Percentiles rank a stretch among this genome's conserved stretches.
These are phyloP conservation scores for Ceyx erithaca DNA, from an alignment of 2,797 vertebrate genomes.

Conservation along the genomic window DNA sequence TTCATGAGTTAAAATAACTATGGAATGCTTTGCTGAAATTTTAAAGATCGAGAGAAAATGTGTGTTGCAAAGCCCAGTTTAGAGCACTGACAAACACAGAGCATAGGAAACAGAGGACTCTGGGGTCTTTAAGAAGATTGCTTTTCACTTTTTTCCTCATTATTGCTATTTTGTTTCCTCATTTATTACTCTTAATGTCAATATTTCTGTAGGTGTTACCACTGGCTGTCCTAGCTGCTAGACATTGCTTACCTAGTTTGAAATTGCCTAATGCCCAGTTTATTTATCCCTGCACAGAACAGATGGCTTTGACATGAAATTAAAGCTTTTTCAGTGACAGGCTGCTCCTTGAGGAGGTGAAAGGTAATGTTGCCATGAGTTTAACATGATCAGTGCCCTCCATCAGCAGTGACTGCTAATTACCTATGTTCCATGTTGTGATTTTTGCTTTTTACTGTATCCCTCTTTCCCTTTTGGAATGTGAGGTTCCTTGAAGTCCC, in stretches of 20 bases:
- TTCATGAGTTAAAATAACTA: conserved; percentile 22
- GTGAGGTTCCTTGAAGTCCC: not conserved
- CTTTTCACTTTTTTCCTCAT: not conserved
- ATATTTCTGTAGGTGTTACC: conserved; percentile 8
- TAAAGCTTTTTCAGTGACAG: not conserved
- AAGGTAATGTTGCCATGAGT: not conserved
- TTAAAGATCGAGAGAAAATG: conserved; percentile 5
- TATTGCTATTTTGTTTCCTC: not conserved
- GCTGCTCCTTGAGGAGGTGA: not conserved
- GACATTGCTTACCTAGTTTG: not conserved
- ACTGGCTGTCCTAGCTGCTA: not conserved
- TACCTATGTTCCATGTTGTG: rapidly evolving
- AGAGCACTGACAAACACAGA: not conserved
- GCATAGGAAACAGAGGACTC: not conserved
- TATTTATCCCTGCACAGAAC: not conserved
- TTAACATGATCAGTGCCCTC: not conserved
- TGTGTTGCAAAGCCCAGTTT: not conserved
- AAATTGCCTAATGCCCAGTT: not conserved
- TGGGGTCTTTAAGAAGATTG: not conserved
- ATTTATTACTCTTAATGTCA: conserved; percentile 3
- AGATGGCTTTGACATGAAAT: not conserved
- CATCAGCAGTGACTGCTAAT: not conserved
- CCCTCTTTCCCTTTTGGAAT: not conserved
- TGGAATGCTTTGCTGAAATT: conserved; percentile 5
- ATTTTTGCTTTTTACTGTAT: not conserved